Evolutionary conservation across 2,888 invertebrate species (phyloP).

Genomic region (Harmothoe impar): DNA sequence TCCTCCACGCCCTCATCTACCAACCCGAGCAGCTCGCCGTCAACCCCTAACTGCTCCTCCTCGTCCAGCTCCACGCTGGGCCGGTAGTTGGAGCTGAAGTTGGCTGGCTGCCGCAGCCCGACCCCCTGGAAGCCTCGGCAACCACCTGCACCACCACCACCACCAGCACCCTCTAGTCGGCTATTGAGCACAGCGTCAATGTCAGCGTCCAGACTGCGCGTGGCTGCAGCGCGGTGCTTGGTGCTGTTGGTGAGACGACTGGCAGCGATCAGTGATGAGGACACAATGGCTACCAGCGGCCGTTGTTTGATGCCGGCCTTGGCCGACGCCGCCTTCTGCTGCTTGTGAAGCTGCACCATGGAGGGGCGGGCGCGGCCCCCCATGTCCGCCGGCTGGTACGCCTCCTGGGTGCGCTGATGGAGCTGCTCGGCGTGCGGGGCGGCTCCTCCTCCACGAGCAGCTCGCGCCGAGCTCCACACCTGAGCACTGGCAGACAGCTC

Average conservation of each 20-base stretch:
- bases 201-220: constrained; percentile 12
- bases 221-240: not conserved
- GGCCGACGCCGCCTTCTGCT: not conserved
- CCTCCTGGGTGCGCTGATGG: constrained; percentile 11
- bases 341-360: not conserved
- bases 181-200: constrained; percentile 1
- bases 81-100: not conserved
- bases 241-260: not conserved
- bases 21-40: not conserved
- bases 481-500: too few species aligned
- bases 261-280: not conserved
- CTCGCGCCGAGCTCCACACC: too few species aligned
- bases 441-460: too few species aligned
- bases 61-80: not conserved
- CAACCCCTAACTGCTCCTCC: not conserved
- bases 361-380: not conserved
- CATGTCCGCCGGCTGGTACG: not conserved
- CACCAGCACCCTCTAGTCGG: not conserved
- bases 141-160: not conserved
- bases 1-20: constrained; percentile 1
- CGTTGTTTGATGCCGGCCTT: not conserved
- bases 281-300: constrained; percentile 3
- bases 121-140: not conserved
- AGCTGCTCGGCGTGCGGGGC: not conserved
- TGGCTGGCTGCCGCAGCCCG: constrained; percentile 43